Conservation (phyloP, 2,888 invertebrate species). For the Prenolepis imparis region DNA sequence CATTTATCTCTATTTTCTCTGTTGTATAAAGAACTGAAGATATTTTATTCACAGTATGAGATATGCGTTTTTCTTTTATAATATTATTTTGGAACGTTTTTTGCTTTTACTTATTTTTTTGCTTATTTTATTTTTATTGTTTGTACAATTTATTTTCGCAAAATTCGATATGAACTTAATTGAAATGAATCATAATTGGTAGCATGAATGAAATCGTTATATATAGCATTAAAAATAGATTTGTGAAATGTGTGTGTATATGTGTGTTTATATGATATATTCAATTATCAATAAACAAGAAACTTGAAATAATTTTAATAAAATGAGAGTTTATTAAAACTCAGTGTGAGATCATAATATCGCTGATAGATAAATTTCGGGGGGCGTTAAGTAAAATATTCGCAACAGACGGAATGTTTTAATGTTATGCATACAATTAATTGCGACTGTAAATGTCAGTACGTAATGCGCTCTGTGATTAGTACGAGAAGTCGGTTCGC, state of each 20-base stretch:
- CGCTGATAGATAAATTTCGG: slow-evolving; percentile 23
- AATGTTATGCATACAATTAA: slow-evolving; percentile 32
- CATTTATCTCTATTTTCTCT: not conserved
- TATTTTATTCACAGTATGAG: not conserved
- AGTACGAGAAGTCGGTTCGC: slow-evolving; percentile 22
- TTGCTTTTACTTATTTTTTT: not conserved
- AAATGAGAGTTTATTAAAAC: slow-evolving; percentile 1
- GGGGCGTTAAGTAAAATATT: slow-evolving; percentile 47
- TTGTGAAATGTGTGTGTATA: not conserved
- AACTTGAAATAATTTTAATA: not conserved
- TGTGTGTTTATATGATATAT: not conserved
- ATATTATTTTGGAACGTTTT: not conserved
- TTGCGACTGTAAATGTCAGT: slow-evolving; percentile 45
- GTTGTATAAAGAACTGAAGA: not conserved
- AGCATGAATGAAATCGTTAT: not conserved
- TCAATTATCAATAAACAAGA: slow-evolving; percentile 3
- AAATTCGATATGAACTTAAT: slow-evolving; percentile 4
- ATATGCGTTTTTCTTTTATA: not conserved
- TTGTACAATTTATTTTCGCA: not conserved
- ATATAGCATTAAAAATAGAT: not conserved
- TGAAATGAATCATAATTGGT: not conserved
- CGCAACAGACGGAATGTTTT: slow-evolving; percentile 2
- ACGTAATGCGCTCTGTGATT: not conserved
- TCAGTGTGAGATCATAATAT: not conserved
- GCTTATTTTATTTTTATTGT: not conserved